Evolutionary conservation across 2,888 invertebrate genomes (phyloP), one percentile per base, ranked within the genome.

Genomic region (Pyrochroa serraticornis): DNA sequence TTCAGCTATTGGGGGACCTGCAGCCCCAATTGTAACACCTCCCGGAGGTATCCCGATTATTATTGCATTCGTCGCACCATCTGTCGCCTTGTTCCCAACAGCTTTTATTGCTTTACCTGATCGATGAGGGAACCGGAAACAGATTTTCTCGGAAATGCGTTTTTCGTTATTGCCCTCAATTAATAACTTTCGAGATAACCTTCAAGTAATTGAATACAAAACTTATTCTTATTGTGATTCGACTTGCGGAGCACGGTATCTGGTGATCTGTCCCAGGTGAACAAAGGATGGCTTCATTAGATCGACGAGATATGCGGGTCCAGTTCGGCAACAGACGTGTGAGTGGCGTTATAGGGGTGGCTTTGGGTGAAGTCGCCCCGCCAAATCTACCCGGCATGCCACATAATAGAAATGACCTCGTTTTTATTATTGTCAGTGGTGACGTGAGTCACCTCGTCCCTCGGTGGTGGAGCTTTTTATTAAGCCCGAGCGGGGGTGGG

Each of bases 11-110:
- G 22, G 51, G 59, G 65, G 66, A 71, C 71, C 71, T 70, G 71
- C 66, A 43, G 66, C 68, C 68, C 66, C 61, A 67, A 74, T 74
- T 71, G 68, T 69, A 71, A 67, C 69, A 72, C 71, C 73, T 74
- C 75, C 75, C 75, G 67, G 72, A 77, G 77, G 77, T 77, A 74
- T 72, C 74, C 72, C 70, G 73, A 73, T 75, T 75, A 74, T 75
- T 76, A 71, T 68, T 22, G 22, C 22, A 67, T 63, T 68, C 68
- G 65, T 68, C 73, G 69, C 74, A 73, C 74, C 77, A 77, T 77
- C 77, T 77, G 77, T 76, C 76, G 73, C 73, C 68, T 22, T 22
- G 22, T 22, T 22, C 22, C 22, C 22, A 22, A 22, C 22, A 22
- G 22, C 22, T 22, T 22, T 22, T 22, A 22, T 22, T 22, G 22